Evolutionary conservation across 2,797 vertebrate genomes (phyloP), one percentile per base, ranked within the genome.

Genomic region (Rhodeus uyekii): DNA sequence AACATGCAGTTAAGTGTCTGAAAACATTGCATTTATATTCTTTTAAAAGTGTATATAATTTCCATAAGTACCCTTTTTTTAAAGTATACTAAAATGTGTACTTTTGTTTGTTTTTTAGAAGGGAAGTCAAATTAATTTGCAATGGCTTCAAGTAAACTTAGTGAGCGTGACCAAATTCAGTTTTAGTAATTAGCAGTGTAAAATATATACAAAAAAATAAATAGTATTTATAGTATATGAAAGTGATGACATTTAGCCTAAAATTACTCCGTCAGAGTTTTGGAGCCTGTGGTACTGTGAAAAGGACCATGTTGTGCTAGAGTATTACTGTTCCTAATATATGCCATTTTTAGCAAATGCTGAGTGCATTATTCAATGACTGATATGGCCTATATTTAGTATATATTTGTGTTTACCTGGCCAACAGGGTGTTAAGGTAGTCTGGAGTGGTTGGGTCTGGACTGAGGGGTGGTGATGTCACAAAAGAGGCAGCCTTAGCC

Each of bases 391-490:
- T 29, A 19, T 29, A 58, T 44, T 58, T 74, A 16, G 32, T 22
- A 55, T 55, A 38, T 34, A 34, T 1, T 29, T 29, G 16, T 69
- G 39, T 10, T 68, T 77, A 99, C 98, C 98, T 98, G 90, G 98
- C 95, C 92, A 99, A 91, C 86, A 99, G 94, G 24, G 98, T 97
- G 92, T 96, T 97, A 86, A 99, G 95, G 85, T 99, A 98, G 92
- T 99, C 98, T 36, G 98, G 97, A 67, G 98, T 99, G 75, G 97
- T 99, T 27, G 97, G 97, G 86, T 99, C 98, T 9, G 98, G 98
- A 90, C 98, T 99, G 80, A 99, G 95, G 12, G 98, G 98, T 0
- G 98, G 98, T 3, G 98, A 98, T 12, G 96, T 97, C 88, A 99
- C 98, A 89, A 97, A 99, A 0, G 97, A 97, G 0, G 98, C 98